Base-by-base conservation (phyloP, 2,888 invertebrate species). In the Oligia fasciuncula region DNA sequence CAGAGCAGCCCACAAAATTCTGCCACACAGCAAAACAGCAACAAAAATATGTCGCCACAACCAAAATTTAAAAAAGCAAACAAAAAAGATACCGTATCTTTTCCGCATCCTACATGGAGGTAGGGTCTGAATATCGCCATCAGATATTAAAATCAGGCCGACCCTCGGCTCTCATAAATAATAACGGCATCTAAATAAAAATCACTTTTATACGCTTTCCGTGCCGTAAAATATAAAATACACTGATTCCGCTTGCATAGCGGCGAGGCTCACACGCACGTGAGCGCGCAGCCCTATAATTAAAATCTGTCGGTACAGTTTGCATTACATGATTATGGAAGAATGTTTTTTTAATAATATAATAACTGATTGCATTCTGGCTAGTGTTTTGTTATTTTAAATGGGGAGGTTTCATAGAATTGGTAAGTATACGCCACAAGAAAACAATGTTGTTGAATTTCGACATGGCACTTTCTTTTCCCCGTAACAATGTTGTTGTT, bases 101-200 rank as follows among this genome's bases (percentile, higher is more conserved):
- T 51, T 49, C 57, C 80, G 51, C 69, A 46, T 87, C 74, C 9
- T 80, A 78, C 81, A 69, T 85, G 73, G 60, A 80, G 71, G 85
- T 79, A 77, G 73, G 87, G 81, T 83, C 86, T 87, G 88, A 87
- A 88, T 85, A 89, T 88, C 81, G 80, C 85, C 85, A 90, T 86
- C 90, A 83, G 87, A 90, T 90, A 90, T 90, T 91, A 90, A 90
- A 89, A 91, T 87, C 85, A 89, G 89, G 86, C 82, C 85, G 85
- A 79, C 84, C 84, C 82, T 83, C 83, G 87, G 78, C 84, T 85
- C 85, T 90, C 91, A 85, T 91, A 91, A 91, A 92, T 90, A 90
- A 91, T 91, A 91, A 89, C 85, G 86, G 88, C 86, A 86, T 89
- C 89, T 92, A 91, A 92, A 91, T 90, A 92, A 91, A 91, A 91